Base-by-base conservation (phyloP, 1,140 invertebrate genomes). In the Trichoplusia ni region DNA sequence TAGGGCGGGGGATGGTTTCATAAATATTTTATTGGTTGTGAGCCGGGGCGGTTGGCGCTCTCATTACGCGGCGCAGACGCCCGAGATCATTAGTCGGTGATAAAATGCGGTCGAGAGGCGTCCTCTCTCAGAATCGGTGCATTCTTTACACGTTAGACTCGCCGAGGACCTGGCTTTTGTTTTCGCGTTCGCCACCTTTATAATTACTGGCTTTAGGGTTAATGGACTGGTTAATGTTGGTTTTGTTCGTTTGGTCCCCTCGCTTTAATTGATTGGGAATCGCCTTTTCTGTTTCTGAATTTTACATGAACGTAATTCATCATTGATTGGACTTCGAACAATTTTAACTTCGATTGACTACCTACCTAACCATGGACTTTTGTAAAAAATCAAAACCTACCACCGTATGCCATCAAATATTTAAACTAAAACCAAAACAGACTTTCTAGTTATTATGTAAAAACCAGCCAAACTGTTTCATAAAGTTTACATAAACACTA, bases 21-120 rank as follows among this genome's bases (percentile, higher is more conserved):
- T 86, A 87, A 88, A 88, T 86, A 88, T 81, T 80, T 86, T 86
- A 86, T 88, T 88, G 85, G 77, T 75, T 47, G 69, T 71, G 79
- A 71, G 62, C 59, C 53, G 69, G 78, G 74, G 69, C 75, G 70
- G 56, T 49, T 60, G 64, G 62, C 65, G 27, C 67, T 76, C 80
- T 84, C 82, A 84, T 84, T 85, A 85, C 75, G 62, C 16, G 62
- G 56, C 59, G 73, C 53, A 27, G 62, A 64, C 67, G 73, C 69
- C 70, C 44, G 69, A 75, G 84, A 84, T 84, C 84, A 82, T 86
- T 86, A 86, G 81, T 73, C 70, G 72, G 62, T 72, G 81, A 84
- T 84, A 84, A 81, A 86, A 82, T 78, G 79, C 68, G 77, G 74
- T 73, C 62, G 49, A 58, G 67, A 35, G 25, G 54, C 67, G 69